Percentiles rank a stretch among this genome's conserved stretches.
phyloP scores from a whole-genome alignment of 2,797 vertebrate genomes.

The Amniataba percoides region DNA sequence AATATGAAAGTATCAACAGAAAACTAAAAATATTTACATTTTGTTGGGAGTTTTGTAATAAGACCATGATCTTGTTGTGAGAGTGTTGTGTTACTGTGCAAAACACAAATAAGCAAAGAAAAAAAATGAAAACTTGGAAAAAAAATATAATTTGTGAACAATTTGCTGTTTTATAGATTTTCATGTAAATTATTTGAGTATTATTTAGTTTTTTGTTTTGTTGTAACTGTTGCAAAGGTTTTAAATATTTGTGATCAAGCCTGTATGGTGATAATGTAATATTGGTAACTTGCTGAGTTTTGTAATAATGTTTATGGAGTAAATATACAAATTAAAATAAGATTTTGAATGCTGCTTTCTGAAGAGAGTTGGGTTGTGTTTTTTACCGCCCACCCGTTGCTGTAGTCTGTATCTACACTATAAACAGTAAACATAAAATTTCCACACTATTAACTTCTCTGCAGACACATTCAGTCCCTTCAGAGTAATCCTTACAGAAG shows the following conservation, averaged over 20 bases:
- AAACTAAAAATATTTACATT: slow-evolving; percentile 89
- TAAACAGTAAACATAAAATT: slow-evolving; percentile 22
- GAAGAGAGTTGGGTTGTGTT: slow-evolving; percentile 85
- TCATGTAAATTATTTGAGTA: slow-evolving; percentile 99
- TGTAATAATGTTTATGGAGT: slow-evolving; percentile 99
- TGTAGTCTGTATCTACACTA: slow-evolving; percentile 18
- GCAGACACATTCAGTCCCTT: slow-evolving; percentile 19
- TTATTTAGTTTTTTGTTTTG: slow-evolving; percentile 96
- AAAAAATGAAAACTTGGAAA: slow-evolving; percentile 90
- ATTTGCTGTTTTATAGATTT: slow-evolving; percentile 99
- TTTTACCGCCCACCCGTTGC: slow-evolving; percentile 62
- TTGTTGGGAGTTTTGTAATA: slow-evolving; percentile 99
- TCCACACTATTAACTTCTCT: background rate
- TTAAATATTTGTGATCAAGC: slow-evolving; percentile 99
- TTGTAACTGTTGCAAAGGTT: slow-evolving; percentile 99
- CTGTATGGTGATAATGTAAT: slow-evolving; percentile 99
- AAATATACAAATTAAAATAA: slow-evolving; percentile 99
- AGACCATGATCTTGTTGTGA: slow-evolving; percentile 98
- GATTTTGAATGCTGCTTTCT: slow-evolving; percentile 98
- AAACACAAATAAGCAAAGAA: slow-evolving; percentile 96
- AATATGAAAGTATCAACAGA: slow-evolving; percentile 98
- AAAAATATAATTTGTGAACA: slow-evolving; percentile 96
- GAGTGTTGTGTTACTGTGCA: slow-evolving; percentile 99
- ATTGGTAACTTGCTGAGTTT: slow-evolving; percentile 99
- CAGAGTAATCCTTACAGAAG: slow-evolving; percentile 22